phyloP scores from a whole-genome alignment of 2,888 invertebrate species.

The Parnassius apollo region DNA sequence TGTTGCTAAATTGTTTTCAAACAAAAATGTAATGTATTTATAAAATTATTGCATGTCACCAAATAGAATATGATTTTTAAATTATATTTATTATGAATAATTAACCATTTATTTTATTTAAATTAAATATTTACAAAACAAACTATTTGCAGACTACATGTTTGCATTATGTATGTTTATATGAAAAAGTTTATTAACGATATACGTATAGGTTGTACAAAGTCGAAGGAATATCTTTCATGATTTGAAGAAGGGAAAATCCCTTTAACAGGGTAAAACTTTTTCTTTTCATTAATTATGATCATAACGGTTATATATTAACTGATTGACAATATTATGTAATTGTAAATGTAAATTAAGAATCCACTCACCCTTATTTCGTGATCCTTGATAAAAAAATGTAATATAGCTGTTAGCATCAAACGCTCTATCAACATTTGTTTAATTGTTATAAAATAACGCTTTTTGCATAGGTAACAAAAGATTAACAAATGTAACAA shows the following conservation, averaged over 20 bases:
- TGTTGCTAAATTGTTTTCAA: too few species aligned
- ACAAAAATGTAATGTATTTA: conserved; percentile 2
- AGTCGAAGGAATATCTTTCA: too few species aligned
- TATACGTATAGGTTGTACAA: conserved; percentile 48
- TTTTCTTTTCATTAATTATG: conserved; percentile 42
- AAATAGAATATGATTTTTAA: conserved; percentile 1
- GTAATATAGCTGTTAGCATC: conserved; percentile 4
- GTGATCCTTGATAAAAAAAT: conserved; percentile 9
- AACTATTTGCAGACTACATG: too few species aligned
- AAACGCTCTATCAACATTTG: too few species aligned
- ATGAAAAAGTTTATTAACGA: conserved; percentile 35
- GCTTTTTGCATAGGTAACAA: too few species aligned
- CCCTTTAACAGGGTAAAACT: conserved; percentile 62
- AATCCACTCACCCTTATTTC: conserved; percentile 52
- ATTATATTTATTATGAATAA: neutral
- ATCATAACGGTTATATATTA: conserved; percentile 45
- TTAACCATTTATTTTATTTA: neutral
- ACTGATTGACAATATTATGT: too few species aligned
- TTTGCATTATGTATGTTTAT: too few species aligned
- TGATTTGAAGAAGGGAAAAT: too few species aligned
- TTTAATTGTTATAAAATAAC: too few species aligned
- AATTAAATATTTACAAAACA: conserved; percentile 22
- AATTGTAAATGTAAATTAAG: conserved; percentile 40
- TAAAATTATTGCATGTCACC: conserved; percentile 9
- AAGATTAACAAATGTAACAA: too few species aligned